Evolutionary conservation across 1,140 invertebrate species (phyloP), one percentile per base, ranked within the genome.

Genomic region (Ceratosolen solmsi): DNA sequence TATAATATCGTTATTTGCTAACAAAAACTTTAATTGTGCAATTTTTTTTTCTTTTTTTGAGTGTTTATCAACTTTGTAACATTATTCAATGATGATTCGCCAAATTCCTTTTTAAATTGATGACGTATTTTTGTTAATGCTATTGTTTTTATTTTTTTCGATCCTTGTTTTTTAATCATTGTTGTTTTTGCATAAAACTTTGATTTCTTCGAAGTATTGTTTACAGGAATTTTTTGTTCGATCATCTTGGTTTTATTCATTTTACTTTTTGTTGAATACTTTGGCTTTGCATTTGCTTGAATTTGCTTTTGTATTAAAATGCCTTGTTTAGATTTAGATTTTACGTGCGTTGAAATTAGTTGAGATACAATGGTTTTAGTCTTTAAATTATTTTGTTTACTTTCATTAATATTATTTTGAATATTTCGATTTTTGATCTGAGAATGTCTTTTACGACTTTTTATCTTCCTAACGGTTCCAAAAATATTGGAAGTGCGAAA

Each of bases 381-480:
- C 1, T 80, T 30, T 51, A n/a, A 41, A 7, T 63, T 75, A n/a
- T 1, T 65, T n/a, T n/a, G 63, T 80, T 60, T 79, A 1, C 20
- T 60, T 30, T 25, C 25, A n/a, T 7, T 60, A n/a, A 25, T 2
- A 46, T 20, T 11, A 36, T 72, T 75, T 49, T 33, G 33, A 46
- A 33, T 33, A 25, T 49, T 72, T 36, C 30, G 70, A 8, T 22
- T 38, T 1, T 13, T 65, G 30, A 46, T 25, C 25, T 74, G 51
- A 9, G 27, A 30, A 38, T 70, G 27, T n/a, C 22, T 74, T 51
- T 54, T 78, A 54, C 17, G n/a, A 65, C 46, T 74, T 56, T 81
- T 81, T 22, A 80, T 36, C 11, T 80, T 80, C 41, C 60, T 80
- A 5, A 73, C 58, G 4, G 8, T 36, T 63, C 71, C 56, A 58